These are phyloP conservation scores for Triplophysa rosa DNA, from an alignment of 2,113 vertebrate species.

Conservation along the genomic window DNA sequence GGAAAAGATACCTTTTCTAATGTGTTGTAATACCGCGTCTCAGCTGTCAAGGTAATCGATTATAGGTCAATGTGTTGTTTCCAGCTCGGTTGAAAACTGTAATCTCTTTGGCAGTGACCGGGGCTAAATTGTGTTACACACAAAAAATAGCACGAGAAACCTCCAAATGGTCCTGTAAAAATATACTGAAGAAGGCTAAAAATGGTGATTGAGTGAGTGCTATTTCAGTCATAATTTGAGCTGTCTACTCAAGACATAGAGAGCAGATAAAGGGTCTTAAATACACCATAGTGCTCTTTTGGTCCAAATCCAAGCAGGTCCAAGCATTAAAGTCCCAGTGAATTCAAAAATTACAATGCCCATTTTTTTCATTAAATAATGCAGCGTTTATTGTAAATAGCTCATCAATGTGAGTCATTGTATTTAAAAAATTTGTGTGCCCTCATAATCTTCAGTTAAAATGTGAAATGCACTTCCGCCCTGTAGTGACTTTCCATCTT, in stretches of 20 bases:
- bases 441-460: too few species aligned
- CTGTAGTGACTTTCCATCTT: too few species aligned
- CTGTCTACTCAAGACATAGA: not conserved
- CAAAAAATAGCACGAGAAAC: not conserved
- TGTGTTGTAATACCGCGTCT: too few species aligned
- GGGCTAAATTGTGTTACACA: not conserved
- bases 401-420: too few species aligned
- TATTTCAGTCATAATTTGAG: slow-evolving; percentile 15
- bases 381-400: too few species aligned
- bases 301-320: not conserved
- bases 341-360: too few species aligned
- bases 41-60: too few species aligned
- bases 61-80: not conserved
- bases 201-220: not conserved
- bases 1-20: too few species aligned
- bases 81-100: slow-evolving; percentile 7
- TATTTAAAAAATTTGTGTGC: too few species aligned
- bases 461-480: too few species aligned
- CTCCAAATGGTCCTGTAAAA: not conserved
- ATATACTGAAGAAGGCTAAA: not conserved
- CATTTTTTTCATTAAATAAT: too few species aligned
- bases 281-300: not conserved
- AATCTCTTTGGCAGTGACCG: not conserved
- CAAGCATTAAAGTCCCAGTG: not conserved
- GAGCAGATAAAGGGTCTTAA: not conserved